Base-by-base conservation (phyloP, 2,113 vertebrate genomes). In the Rhabdornis inornatus region DNA sequence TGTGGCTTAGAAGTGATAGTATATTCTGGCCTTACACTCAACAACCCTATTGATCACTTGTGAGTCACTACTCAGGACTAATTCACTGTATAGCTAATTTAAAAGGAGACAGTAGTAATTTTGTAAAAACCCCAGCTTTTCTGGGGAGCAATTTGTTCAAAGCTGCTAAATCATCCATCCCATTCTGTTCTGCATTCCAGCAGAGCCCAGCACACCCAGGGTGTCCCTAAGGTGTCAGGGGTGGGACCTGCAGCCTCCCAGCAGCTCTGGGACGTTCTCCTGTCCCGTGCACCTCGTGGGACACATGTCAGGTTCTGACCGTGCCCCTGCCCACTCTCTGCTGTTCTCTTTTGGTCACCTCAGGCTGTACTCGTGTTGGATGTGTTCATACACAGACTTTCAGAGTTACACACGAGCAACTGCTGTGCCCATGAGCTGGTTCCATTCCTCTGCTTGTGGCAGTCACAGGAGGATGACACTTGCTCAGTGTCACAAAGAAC, bases 351-450 rank as follows among this genome's bases (percentile, higher is more conserved):
- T 39, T 4, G 17, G 39, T 55, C 72, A 40, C 22, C 47, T 39
- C 56, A 10, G 63, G 57, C 71, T 59, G 61, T 53, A 9, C 71
- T 5, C 0, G 27, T 1, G 11, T 35, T 61, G 39, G 47, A 16
- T 3, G 0, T 8, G n/a, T 44, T 57, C 40, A 6, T 7, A 19
- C 23, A 2, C 0, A 1, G 39, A 31, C 35, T 57, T 59, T 5
- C 27, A 18, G 2, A 56, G 53, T 59, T 53, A 11, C 7, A 24
- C 44, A 6, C 5, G 6, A 35, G 60, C 22, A 8, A 8, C 22
- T 18, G 1, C 59, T 19, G 17, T 12, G 83, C 10, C 45, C 18
- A 27, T 4, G 45, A 33, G 55, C 5, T 31, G 22, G 16, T 68
- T 70, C 37, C 64, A n/a, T 39, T 53, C 74, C 47, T 23, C 17